Evolutionary conservation across 92 coral and sea anemone genomes (phyloP), one percentile per base, ranked within the genome.

Genomic region (Porites cylindrica): DNA sequence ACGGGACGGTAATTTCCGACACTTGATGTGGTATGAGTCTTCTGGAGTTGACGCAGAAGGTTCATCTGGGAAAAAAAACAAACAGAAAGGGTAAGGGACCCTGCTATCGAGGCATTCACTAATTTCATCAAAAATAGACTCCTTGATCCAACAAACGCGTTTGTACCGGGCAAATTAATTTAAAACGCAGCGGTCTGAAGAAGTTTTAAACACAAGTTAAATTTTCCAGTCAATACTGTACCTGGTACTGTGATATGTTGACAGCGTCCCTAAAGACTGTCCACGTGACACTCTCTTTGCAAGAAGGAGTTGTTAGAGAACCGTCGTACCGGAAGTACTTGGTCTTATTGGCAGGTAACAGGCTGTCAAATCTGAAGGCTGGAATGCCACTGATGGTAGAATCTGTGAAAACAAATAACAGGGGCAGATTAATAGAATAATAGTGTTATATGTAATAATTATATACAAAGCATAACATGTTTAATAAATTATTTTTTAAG

Each of bases 1-100:
- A 91, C 87, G 9, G 98, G 95, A 58, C 99, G 96, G 83, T 59
- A 89, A 60, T 92, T 90, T 61, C 95, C 71, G 7, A 54, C 87
- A 24, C 95, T 50, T 16, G 63, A 8, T 2, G 18, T 63, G 17
- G 56, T 74, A 51, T 62, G n/a, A 26, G 8, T 75, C 51, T 59
- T 8, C 13, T 51, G 26, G 58, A 85, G 82, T 10, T 2, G 43
- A 66, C 83, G 89, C 54, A 85, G 8, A 18, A 20, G 60, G 1
- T 53, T 10, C n/a, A 85, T 54, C 89, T 85, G 29, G 32, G 29
- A 8, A 66, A 54, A 54, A 21, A 2, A 66, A 18, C 0, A 53
- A 59, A 73, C 9, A 6, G 13, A 52, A n/a, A 53, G 60, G 11
- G 43, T 52, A 17, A 17, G 9, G 3, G 5, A 20, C 53, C 10